Percentiles rank a stretch among this genome's conserved stretches.
These are phyloP conservation scores for Tryphoninae sp. DNA, from an alignment of 2,888 invertebrate genomes.

Conservation along the genomic window DNA sequence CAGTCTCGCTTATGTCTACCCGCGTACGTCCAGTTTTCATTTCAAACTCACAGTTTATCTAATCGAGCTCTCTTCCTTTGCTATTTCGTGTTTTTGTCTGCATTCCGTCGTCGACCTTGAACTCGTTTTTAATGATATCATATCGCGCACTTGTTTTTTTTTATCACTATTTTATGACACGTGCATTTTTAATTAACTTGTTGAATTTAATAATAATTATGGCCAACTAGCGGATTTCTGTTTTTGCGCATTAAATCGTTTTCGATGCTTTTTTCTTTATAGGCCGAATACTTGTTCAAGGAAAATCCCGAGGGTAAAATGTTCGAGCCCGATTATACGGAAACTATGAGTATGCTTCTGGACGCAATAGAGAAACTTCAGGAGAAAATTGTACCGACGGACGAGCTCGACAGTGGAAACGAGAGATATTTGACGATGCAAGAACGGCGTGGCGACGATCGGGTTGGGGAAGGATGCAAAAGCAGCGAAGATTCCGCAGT, in stretches of 20 bases:
- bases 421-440: conserved; percentile 54
- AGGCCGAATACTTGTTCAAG: conserved; percentile 87
- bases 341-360: conserved; percentile 83
- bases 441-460: background rate
- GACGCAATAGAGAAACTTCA: conserved; percentile 81
- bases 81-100: background rate
- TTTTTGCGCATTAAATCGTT: background rate
- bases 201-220: background rate
- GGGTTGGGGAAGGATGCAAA: conserved; percentile 30
- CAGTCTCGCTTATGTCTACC: background rate
- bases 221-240: background rate
- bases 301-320: conserved; percentile 87
- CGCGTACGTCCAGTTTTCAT: background rate
- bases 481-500: conserved; percentile 50
- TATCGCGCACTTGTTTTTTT: background rate
- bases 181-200: background rate
- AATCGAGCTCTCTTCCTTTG: background rate
- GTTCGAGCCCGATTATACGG: conserved; percentile 86
- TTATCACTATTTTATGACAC: background rate
- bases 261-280: conserved; percentile 6
- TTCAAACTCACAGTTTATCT: background rate
- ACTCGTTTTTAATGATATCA: background rate
- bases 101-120: background rate
- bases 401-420: conserved; percentile 58
- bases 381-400: conserved; percentile 71